Evolutionary conservation across 2,797 vertebrate species (phyloP), one percentile per base, ranked within the genome.

Genomic region (Diplodus puntazzo): DNA sequence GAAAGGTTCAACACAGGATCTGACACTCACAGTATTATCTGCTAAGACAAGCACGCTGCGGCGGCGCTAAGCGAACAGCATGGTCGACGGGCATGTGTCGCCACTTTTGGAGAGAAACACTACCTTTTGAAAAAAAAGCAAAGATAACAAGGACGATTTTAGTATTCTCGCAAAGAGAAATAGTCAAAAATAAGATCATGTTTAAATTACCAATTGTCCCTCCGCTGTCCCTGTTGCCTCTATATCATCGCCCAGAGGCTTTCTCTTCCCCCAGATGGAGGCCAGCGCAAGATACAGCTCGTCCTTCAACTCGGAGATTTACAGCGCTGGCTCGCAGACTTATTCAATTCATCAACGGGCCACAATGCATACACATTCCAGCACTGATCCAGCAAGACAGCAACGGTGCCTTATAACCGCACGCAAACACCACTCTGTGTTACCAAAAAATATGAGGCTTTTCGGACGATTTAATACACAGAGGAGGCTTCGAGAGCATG

Each of bases 231-330:
- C 73, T 77, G 79, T 68, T 71, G 18, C 52, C 62, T 78, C 79
- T 89, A 79, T 79, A 69, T 92, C 85, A 73, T 50, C 46, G 84
- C 86, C 84, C 79, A 27, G 65, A 86, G 85, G 87, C 87, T 90
- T 88, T 84, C 80, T 87, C 82, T 84, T 85, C 79, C 75, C 75
- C 83, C 86, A 87, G 86, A 90, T 82, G 83, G 87, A 86, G 69
- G 86, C 88, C 67, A 80, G 86, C 30, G 79, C 79, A 80, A 90
- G 83, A 89, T 88, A 82, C 79, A 84, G 89, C 87, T 92, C 73
- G 91, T 95, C 94, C 95, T 95, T 95, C 92, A 93, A 87, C 91
- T 91, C 53, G 8, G 69, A 92, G 91, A 94, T 95, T 94, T 95
- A 94, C 91, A 88, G 87, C 90, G 53, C 72, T 34, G 60, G 86